Evolutionary conservation across 2,113 vertebrate species (phyloP).

Genomic region (Crotophaga sulcirostris): DNA sequence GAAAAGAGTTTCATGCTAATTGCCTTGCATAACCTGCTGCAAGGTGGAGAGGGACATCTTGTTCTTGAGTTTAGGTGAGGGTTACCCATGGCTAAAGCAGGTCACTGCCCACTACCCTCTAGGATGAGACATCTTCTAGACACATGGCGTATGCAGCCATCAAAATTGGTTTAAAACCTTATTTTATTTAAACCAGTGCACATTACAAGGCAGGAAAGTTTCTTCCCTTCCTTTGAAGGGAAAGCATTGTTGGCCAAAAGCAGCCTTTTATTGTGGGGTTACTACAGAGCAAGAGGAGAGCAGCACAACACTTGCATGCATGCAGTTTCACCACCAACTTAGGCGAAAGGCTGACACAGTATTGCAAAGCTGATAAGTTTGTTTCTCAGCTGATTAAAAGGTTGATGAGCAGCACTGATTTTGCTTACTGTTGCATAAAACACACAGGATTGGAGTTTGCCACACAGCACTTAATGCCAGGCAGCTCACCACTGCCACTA

Average conservation of each 20-base stretch:
- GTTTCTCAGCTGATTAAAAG: not conserved
- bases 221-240: not conserved
- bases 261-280: not conserved
- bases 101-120: not conserved
- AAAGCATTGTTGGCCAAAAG: not conserved
- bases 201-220: not conserved
- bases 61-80: not conserved
- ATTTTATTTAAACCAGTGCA: not conserved
- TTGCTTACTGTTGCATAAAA: not conserved
- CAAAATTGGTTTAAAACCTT: not conserved
- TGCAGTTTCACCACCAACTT: not conserved
- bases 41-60: not conserved
- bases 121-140: not conserved
- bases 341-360: fast-evolving
- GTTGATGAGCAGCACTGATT: not conserved
- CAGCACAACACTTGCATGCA: fast-evolving
- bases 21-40: not conserved
- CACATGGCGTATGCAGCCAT: fast-evolving
- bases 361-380: fast-evolving
- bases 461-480: not conserved
- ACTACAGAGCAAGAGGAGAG: not conserved
- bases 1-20: not conserved
- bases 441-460: fast-evolving
- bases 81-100: not conserved
- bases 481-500: fast-evolving